Evolutionary conservation across 2,113 vertebrate genomes (phyloP), one percentile per base, ranked within the genome.

Genomic region (Sylvilagus bachmani): DNA sequence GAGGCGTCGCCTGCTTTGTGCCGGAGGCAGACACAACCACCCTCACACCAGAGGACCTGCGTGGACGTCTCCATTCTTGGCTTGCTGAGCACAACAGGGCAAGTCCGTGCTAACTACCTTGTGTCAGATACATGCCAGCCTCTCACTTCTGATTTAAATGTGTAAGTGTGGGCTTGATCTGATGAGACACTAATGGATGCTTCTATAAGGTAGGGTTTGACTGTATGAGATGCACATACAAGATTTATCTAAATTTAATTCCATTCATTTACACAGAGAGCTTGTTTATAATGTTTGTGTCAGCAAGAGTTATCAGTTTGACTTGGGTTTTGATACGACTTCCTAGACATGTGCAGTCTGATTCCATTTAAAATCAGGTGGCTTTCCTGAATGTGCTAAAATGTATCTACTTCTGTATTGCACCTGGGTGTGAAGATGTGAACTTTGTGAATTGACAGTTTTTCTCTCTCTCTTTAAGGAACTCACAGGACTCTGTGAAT

Each of bases 401-500:
- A 33, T 31, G 44, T 77, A 22, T 12, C 82, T 71, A 14, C 49
- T 1, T 61, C 69, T 71, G 27, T 16, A 7, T 1, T 12, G 27
- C n/a, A 2, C 44, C 86, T 79, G 70, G 21, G 19, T 22, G 0
- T 2, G 1, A 5, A 14, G 58, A 19, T 2, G 24, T 2, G 69
- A 51, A 25, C 10, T 16, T 29, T 3, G 1, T 9, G 44, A 29
- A 14, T 8, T 0, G 53, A 25, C 66, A 13, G 8, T 0, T 2
- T 25, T 21, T 31, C 19, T 81, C 22, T 33, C 27, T 82, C 74
- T 70, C 36, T 0, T 67, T 25, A 12, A 13, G 0, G 9, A 22
- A 7, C 6, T 2, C 16, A 0, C 5, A 2, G 31, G 12, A 31
- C 53, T 51, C 86, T 55, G 78, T 44, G 13, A 16, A 29, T 19